Evolutionary conservation across 2,113 vertebrate genomes (phyloP).

Genomic region (Conger conger): DNA sequence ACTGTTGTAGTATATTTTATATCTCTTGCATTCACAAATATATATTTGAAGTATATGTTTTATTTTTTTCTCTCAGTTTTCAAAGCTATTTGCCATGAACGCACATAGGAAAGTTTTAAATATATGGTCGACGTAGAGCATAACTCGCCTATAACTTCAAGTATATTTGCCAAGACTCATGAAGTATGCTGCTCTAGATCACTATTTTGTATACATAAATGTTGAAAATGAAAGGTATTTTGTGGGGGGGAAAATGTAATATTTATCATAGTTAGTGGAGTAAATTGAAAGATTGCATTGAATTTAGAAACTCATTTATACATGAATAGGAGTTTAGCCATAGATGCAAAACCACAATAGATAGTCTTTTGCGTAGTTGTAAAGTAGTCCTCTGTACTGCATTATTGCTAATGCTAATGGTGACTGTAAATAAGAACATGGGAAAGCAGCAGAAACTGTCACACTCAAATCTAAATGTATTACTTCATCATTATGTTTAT

Average conservation of each 20-base stretch:
- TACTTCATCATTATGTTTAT: conserved; percentile 58
- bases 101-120: conserved; percentile 47
- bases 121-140: conserved; percentile 35
- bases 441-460: conserved; percentile 53
- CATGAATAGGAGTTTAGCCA: conserved; percentile 34
- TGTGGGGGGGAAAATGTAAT: conserved; percentile 27
- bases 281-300: conserved; percentile 41
- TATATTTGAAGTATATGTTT: conserved; percentile 16
- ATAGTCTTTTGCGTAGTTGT: conserved; percentile 36
- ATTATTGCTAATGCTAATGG: conserved; percentile 28
- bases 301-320: conserved; percentile 44
- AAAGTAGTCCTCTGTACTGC: conserved; percentile 25
- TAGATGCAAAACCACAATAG: conserved; percentile 13
- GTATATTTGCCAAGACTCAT: conserved; percentile 33
- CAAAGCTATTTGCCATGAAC: conserved; percentile 62
- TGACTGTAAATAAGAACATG: conserved; percentile 42
- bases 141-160: conserved; percentile 45
- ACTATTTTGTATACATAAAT: conserved; percentile 35
- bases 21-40: conserved; percentile 38
- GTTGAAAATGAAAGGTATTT: conserved; percentile 33
- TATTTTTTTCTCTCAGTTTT: conserved; percentile 50
- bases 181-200: conserved; percentile 44
- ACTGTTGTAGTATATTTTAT: conserved; percentile 47
- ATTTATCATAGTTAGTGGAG: conserved; percentile 26
- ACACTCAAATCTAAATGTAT: conserved; percentile 43